These are phyloP conservation scores for Sitta carolinensis DNA, from an alignment of 2,797 vertebrate species.

Conservation along the genomic window DNA sequence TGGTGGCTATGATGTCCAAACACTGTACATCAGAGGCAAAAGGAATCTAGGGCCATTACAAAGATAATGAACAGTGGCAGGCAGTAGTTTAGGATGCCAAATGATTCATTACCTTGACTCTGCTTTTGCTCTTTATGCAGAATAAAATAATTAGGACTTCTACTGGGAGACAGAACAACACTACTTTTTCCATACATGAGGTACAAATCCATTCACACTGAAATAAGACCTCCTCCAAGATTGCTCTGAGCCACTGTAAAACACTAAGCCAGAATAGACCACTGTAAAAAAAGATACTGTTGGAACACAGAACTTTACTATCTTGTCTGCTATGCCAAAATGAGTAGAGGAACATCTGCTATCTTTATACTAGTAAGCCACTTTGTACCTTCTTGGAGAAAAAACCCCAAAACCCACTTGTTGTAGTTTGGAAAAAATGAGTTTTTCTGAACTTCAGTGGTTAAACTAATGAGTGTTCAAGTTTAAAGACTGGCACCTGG, in stretches of 20 bases:
- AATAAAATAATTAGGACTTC: neutral
- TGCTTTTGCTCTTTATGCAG: neutral
- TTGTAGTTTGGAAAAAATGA: too few relatives aligned
- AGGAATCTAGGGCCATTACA: neutral
- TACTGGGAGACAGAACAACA: neutral
- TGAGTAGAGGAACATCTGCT: neutral
- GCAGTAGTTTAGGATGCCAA: neutral
- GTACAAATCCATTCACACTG: neutral
- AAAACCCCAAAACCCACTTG: rapidly evolving
- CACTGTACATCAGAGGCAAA: neutral
- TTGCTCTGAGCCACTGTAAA: neutral
- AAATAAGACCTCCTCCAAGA: neutral
- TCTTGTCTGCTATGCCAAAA: neutral
- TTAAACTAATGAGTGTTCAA: too few relatives aligned
- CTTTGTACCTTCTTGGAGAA: neutral
- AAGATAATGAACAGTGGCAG: neutral
- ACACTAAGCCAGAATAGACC: neutral
- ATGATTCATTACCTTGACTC: neutral
- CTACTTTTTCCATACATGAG: neutral
- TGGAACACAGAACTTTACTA: neutral
- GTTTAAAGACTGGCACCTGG: too few relatives aligned
- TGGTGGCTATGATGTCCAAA: neutral
- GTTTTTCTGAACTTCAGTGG: too few relatives aligned
- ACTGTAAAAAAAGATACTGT: neutral
- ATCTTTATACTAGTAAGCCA: neutral